phyloP scores from a whole-genome alignment of 1,140 invertebrate species.

The Eriosoma lanigerum region DNA sequence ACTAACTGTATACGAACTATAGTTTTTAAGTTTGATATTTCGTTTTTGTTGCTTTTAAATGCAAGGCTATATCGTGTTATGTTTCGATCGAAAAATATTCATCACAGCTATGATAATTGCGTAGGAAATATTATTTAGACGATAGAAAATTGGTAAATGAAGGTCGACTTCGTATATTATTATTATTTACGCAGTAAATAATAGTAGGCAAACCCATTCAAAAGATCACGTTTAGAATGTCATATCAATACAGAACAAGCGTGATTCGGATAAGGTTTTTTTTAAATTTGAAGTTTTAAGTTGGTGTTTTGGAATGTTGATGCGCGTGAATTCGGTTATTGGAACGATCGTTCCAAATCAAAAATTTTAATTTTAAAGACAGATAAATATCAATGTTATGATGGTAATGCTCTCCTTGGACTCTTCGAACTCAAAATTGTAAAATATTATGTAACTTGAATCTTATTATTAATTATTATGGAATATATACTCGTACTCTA shows the following conservation, averaged over 20 bases:
- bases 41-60: background rate
- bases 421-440: no score
- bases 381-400: no score
- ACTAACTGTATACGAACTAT: background rate
- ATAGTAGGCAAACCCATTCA: background rate
- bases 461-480: no score
- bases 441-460: no score
- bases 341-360: no score
- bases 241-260: background rate
- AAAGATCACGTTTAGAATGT: constrained; percentile 2
- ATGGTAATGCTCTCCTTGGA: no score
- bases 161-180: background rate
- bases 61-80: background rate
- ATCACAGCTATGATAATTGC: background rate
- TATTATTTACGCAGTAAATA: no score
- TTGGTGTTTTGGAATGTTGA: no score
- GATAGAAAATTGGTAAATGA: constrained; percentile 7
- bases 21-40: background rate
- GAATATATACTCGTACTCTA: no score
- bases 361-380: no score
- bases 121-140: background rate
- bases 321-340: no score
- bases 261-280: background rate
- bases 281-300: no score
- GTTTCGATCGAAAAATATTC: constrained; percentile 10